Conservation (phyloP, 2,113 vertebrate species). For the Bambusicola thoracicus region DNA sequence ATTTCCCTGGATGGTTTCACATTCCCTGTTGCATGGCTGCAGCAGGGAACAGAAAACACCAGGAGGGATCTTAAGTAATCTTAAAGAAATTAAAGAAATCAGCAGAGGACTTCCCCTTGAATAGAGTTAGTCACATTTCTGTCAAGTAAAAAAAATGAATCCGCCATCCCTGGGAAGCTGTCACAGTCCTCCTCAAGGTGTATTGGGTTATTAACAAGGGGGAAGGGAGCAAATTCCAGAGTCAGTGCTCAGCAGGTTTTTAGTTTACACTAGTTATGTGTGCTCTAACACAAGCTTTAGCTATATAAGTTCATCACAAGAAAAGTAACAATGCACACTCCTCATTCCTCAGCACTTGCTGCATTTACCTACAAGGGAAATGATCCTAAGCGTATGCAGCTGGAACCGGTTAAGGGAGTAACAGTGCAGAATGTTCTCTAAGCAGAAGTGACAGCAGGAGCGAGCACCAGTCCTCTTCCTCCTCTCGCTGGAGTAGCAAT, state of each 20-base stretch:
- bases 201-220: background rate
- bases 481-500: background rate
- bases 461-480: fast-evolving
- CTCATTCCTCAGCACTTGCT: background rate
- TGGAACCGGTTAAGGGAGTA: background rate
- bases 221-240: background rate
- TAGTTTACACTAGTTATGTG: background rate
- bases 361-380: background rate
- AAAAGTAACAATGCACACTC: background rate
- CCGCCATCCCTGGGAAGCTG: background rate
- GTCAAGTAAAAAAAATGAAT: background rate
- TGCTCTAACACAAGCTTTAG: background rate
- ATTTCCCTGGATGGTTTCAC: fast-evolving
- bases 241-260: background rate
- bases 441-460: background rate
- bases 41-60: background rate
- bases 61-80: background rate
- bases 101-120: background rate
- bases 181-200: background rate
- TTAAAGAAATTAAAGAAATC: background rate
- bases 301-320: background rate
- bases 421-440: background rate
- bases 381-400: background rate
- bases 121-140: background rate
- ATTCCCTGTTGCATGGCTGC: background rate